Percentiles rank a stretch among this genome's conserved stretches.
phyloP scores from a whole-genome alignment of 2,797 vertebrate species.

The Rhabdomys pumilio region DNA sequence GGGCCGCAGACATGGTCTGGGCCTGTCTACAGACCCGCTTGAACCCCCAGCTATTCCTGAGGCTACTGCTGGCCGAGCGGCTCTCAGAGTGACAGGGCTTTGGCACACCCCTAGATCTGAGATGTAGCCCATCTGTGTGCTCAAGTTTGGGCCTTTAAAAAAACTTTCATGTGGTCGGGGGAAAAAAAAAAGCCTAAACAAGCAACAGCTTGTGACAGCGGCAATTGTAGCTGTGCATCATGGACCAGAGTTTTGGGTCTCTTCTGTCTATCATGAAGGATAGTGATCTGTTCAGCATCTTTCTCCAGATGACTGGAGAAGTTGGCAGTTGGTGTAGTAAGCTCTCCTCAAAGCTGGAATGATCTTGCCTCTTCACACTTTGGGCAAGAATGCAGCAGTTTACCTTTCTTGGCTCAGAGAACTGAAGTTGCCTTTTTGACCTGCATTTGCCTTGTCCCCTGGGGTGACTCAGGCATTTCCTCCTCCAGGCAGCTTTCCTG shows the following conservation, averaged over 20 bases:
- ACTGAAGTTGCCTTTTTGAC: constrained; percentile 37
- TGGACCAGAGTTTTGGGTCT: background rate
- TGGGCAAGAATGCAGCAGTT: background rate
- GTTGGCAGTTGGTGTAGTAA: background rate
- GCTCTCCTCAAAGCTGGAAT: background rate
- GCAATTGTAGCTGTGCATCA: background rate
- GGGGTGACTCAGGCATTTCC: constrained; percentile 57
- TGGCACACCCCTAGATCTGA: constrained; percentile 62
- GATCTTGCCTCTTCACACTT: background rate
- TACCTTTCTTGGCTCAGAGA: background rate
- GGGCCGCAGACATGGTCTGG: background rate
- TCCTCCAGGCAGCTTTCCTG: constrained; percentile 80
- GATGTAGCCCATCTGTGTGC: constrained; percentile 76
- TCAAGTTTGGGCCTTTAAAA: constrained; percentile 73
- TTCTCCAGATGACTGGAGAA: background rate
- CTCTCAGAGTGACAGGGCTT: constrained; percentile 60
- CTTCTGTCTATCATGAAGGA: constrained; percentile 29
- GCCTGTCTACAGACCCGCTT: background rate
- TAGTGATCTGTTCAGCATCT: background rate
- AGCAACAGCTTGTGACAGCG: constrained; percentile 35
- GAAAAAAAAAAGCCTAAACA: constrained; percentile 67
- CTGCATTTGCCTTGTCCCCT: background rate
- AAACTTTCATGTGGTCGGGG: constrained; percentile 78
- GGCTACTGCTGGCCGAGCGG: constrained; percentile 33
- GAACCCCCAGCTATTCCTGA: background rate